Evolutionary conservation across 2,113 vertebrate genomes (phyloP), one percentile per base, ranked within the genome.

Genomic region (Sylvietta virens): DNA sequence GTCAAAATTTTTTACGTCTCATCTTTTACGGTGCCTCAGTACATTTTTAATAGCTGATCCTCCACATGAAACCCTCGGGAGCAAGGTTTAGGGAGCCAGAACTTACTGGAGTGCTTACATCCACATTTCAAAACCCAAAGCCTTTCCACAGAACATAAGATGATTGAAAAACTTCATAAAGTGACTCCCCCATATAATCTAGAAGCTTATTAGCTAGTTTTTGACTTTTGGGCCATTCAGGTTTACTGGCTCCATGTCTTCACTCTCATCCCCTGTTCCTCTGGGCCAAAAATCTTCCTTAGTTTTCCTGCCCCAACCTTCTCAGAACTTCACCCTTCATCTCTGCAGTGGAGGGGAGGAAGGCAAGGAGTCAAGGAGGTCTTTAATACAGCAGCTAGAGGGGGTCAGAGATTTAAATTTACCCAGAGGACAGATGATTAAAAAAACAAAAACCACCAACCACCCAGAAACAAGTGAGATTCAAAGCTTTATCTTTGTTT

Each of bases 351-450:
- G 37, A 85, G 12, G 47, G 45, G 3, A 74, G 19, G 33, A 71
- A 70, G 45, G 26, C 35, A 76, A 40, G 20, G 37, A 85, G 42
- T 23, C n/a, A 30, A 72, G 30, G 64, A 81, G 45, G 57, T 72
- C 42, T 85, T 88, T 70, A 35, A 23, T 87, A 42, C 48, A 89
- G 76, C 94, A 96, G 92, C 78, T 91, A 94, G 84, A 92, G 81
- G 86, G 83, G 89, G 42, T 57, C 87, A 94, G 81, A 92, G 86
- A 57, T 86, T 94, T 76, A 86, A 82, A 90, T 88, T 90, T 78
- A 74, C 66, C 84, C 67, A 60, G 33, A 50, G 48, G 57, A 44
- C n/a, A 61, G 28, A 54, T 44, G 9, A 73, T 23, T 42, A 5
- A 28, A 56, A 56, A 45, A 61, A 61, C 30, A 37, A 54, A 39